phyloP scores from a whole-genome alignment of 2,113 vertebrate species.

The Etia nguti region DNA sequence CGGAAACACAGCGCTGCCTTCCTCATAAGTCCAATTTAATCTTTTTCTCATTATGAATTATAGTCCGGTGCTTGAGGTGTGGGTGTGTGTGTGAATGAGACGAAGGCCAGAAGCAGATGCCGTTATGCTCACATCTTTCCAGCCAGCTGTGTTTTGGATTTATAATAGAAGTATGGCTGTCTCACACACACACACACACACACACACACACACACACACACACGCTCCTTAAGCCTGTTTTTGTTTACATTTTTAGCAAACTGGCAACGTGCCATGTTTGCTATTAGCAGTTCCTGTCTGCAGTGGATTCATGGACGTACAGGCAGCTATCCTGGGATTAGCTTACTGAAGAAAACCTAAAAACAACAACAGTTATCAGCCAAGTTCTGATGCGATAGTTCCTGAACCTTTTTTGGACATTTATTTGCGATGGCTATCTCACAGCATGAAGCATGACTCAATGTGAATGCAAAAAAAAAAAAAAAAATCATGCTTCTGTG shows the following conservation, averaged over 20 bases:
- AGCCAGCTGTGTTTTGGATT: background rate
- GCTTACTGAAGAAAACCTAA: background rate
- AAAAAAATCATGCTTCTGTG: background rate
- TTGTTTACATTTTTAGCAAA: background rate
- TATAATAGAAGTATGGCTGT: background rate
- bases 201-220: background rate
- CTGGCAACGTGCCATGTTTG: background rate
- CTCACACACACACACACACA: background rate
- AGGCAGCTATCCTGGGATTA: background rate
- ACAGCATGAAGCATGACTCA: background rate
- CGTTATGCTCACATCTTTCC: background rate
- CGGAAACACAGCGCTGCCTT: constrained; percentile 25
- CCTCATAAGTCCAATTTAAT: constrained; percentile 52
- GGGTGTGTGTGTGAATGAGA: background rate
- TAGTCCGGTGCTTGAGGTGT: background rate
- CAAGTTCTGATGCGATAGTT: background rate
- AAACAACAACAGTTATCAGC: background rate
- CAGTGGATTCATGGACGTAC: background rate
- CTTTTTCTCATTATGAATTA: constrained; percentile 46
- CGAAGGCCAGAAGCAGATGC: background rate
- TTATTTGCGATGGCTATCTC: background rate
- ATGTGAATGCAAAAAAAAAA: background rate
- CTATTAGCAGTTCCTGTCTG: background rate
- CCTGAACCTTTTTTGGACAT: background rate
- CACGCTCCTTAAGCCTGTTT: background rate